These are phyloP conservation scores for Goniozus legneri DNA, from an alignment of 1,140 invertebrate species.

Conservation along the genomic window DNA sequence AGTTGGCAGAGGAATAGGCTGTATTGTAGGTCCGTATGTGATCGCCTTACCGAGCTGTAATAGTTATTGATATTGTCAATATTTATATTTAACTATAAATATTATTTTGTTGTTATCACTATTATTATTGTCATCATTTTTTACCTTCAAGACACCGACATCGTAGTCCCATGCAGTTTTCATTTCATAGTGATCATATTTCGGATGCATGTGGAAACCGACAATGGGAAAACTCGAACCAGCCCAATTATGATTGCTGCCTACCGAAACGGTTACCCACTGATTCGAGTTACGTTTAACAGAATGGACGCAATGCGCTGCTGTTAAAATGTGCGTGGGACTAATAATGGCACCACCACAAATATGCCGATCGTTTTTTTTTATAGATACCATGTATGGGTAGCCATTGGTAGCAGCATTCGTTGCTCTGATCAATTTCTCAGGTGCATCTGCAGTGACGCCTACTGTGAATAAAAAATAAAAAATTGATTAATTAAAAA, in stretches of 20 bases:
- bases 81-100: no score
- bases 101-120: no score
- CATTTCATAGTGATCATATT: neutral
- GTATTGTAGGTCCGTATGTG: no score
- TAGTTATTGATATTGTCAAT: no score
- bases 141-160: no score
- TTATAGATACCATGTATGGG: constrained; percentile 60
- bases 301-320: constrained; percentile 48
- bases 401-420: constrained; percentile 45
- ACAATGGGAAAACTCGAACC: constrained; percentile 7
- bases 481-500: no score
- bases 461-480: neutral
- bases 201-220: constrained; percentile 9
- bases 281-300: constrained; percentile 53
- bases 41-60: no score
- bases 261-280: constrained; percentile 8
- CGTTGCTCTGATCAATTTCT: constrained; percentile 45
- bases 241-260: neutral
- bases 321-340: constrained; percentile 48
- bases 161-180: no score
- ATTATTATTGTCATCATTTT: no score
- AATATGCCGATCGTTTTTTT: constrained; percentile 21
- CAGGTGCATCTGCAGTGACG: constrained; percentile 4
- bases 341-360: constrained; percentile 52
- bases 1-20: no score